A percentile compares a stretch with the other conserved stretches of the same genome.
phyloP scores from a whole-genome alignment of 2,113 vertebrate genomes.

The Fregetta grallaria region DNA sequence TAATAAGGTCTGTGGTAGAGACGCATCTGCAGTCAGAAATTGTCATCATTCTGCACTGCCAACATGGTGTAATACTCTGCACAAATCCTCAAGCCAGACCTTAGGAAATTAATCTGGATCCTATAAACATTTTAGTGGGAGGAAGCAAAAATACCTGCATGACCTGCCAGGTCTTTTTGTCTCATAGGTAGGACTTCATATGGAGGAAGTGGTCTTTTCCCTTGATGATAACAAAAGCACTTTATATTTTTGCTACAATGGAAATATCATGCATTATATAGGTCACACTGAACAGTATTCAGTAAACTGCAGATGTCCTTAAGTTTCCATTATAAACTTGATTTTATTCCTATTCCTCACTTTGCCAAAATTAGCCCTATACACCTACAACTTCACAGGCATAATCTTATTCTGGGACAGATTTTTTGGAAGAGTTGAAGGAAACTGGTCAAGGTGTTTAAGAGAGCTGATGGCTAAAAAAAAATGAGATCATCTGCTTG shows the following conservation, averaged over 20 bases:
- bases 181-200: background rate
- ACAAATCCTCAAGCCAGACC: background rate
- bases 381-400: constrained; percentile 33
- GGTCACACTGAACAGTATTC: background rate
- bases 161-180: background rate
- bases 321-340: constrained; percentile 5
- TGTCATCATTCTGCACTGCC: background rate
- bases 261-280: background rate
- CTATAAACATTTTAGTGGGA: background rate
- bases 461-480: constrained; percentile 25
- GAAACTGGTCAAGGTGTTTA: constrained; percentile 64
- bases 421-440: constrained; percentile 47
- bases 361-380: constrained; percentile 43
- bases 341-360: constrained; percentile 6
- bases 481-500: constrained; percentile 56
- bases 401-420: constrained; percentile 30
- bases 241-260: constrained; percentile 8
- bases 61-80: background rate
- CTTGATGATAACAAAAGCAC: background rate
- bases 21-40: constrained; percentile 6
- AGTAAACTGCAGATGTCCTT: constrained; percentile 22
- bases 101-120: constrained; percentile 14
- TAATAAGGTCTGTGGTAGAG: background rate
- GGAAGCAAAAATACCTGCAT: constrained; percentile 12
- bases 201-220: background rate